phyloP scores from a whole-genome alignment of 2,888 invertebrate genomes.

The Callimorpha dominula region DNA sequence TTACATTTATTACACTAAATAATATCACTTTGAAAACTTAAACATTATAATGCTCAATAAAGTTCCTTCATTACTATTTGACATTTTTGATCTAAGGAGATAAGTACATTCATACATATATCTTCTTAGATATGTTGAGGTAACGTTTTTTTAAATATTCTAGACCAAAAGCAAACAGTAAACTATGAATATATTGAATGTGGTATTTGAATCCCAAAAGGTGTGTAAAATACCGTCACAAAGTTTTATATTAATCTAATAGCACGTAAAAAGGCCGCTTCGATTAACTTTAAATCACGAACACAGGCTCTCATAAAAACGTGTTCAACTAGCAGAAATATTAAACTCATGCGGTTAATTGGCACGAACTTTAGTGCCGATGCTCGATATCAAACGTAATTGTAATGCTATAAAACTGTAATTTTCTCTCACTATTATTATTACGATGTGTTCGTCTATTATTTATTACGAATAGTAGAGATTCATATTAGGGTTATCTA shows the following conservation, averaged over 20 bases:
- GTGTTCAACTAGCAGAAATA: conserved; percentile 47
- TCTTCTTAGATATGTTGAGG: too few species aligned
- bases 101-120: too few species aligned
- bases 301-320: conserved; percentile 41
- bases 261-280: conserved; percentile 13
- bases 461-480: not conserved
- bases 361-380: conserved; percentile 46
- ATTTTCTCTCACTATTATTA: not conserved
- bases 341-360: conserved; percentile 46
- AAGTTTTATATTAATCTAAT: not conserved
- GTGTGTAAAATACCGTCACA: not conserved
- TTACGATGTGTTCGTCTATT: not conserved
- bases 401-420: conserved; percentile 15
- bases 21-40: too few species aligned
- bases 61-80: too few species aligned
- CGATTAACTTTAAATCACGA: conserved; percentile 36
- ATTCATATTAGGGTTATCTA: too few species aligned
- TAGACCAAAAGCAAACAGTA: not conserved
- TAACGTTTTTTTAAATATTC: too few species aligned
- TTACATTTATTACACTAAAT: too few species aligned
- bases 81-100: too few species aligned
- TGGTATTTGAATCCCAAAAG: not conserved
- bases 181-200: not conserved
- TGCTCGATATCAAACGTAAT: conserved; percentile 27
- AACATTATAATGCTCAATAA: too few species aligned